Evolutionary conservation across 2,113 vertebrate genomes (phyloP), one percentile per base, ranked within the genome.

Genomic region (Callionymus lyra): DNA sequence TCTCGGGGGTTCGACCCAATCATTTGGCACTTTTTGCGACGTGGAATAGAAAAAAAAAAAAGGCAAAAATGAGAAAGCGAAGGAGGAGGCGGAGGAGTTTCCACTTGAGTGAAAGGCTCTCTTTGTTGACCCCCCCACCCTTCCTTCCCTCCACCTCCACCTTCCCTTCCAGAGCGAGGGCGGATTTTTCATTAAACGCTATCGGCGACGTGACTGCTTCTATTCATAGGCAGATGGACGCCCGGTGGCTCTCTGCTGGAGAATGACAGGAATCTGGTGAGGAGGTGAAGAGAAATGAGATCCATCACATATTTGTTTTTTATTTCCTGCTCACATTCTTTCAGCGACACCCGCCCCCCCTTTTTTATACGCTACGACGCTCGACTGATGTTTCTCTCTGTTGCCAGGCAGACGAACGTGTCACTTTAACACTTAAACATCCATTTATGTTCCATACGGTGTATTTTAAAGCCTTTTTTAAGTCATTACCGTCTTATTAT

Each of bases 131-230:
- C 16, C 41, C 16, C 55, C 32, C 35, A 14, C 41, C 38, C 18
- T n/a, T n/a, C n/a, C 14, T 34, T 18, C 56, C 59, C 41, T 13
- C 40, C 51, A 34, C 16, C 50, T 46, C 48, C 53, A 45, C 44
- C 56, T 60, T 6, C 55, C 27, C 19, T 41, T 47, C 60, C 37
- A 50, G 48, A 63, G 67, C 63, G 56, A 19, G 44, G 58, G 59
- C 46, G 58, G 63, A 68, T 69, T 70, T 79, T 79, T 76, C 75
- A 78, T 81, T 76, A 81, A 74, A 72, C 31, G 72, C 69, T 77
- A 80, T 76, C 78, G 76, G 53, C 70, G 76, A 70, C 65, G 75
- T 76, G 72, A 74, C 72, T 78, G 75, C 53, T 62, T 60, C 70
- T 60, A 74, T 79, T 79, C 73, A 78, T 48, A 65, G 64, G 58